A percentile compares a stretch with the other conserved stretches of the same genome.
Conservation (phyloP, 2,113 vertebrate genomes). For the Neogobius melanostomus region DNA sequence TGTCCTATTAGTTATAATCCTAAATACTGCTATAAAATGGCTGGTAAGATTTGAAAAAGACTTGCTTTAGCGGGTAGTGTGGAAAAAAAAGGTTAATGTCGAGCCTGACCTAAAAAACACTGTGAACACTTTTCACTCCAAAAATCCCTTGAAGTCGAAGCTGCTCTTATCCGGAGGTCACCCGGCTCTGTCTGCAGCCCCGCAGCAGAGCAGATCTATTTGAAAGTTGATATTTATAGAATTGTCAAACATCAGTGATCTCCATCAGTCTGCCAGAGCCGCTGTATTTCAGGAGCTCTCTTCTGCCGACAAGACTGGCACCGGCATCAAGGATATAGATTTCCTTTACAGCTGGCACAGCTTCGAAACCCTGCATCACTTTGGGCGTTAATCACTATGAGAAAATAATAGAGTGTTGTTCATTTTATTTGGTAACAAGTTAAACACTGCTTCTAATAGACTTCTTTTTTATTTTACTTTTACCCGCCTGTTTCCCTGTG, state of each 20-base stretch:
- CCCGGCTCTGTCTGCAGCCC: slow-evolving; percentile 39
- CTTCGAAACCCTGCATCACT: slow-evolving; percentile 18
- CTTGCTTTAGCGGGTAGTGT: no score
- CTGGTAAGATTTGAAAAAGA: no score
- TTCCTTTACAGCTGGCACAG: slow-evolving; percentile 40
- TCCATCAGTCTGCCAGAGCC: slow-evolving; percentile 38
- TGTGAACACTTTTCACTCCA: background rate
- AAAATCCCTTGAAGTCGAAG: slow-evolving; percentile 6
- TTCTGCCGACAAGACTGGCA: slow-evolving; percentile 28
- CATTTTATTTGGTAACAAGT: background rate
- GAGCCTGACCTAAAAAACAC: background rate
- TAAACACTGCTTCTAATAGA: background rate
- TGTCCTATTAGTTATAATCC: no score
- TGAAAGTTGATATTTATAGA: slow-evolving; percentile 57
- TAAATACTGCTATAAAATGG: no score
- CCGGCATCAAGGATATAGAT: slow-evolving; percentile 34
- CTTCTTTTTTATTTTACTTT: background rate
- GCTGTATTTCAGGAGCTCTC: slow-evolving; percentile 36
- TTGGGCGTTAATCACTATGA: background rate
- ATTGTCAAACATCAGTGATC: slow-evolving; percentile 35
- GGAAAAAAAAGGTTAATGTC: no score
- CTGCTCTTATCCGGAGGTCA: slow-evolving; percentile 16
- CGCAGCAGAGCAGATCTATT: slow-evolving; percentile 35
- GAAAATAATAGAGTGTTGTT: background rate
- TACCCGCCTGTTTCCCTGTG: background rate